Evolutionary conservation across 2,113 vertebrate genomes (phyloP), one percentile per base, ranked within the genome.

Genomic region (Chlamydotis undulata): DNA sequence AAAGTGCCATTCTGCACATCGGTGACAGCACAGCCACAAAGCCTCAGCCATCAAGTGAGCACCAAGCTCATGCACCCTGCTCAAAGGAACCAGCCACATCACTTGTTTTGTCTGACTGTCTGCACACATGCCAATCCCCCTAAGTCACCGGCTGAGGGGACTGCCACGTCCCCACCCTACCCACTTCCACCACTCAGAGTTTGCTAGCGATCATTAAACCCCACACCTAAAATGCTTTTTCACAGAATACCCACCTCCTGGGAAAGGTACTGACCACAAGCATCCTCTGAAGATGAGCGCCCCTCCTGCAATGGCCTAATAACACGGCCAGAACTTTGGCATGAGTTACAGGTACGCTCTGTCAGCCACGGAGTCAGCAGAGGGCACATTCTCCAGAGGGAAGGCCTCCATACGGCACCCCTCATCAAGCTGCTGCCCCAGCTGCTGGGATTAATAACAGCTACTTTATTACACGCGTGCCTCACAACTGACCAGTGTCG

Each of bases 241-340:
- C 74, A 75, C 22, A 64, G 57, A 59, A 65, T 53, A 78, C 6
- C 47, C 49, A 82, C 25, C 70, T 91, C n/a, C 73, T 61, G 22
- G 19, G 55, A 87, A 71, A 89, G 25, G 39, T 60, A 68, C 0
- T 86, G 87, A 83, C 79, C 73, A 90, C 89, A 87, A 91, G 61
- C 69, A 89, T 25, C 60, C 11, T n/a, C 65, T 65, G 65, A 84
- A 91, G 91, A 84, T 76, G 91, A 96, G 69, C 86, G 95, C 19
- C 37, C 19, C 21, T 57, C 33, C 82, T 76, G 39, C 10, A 49
- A 85, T 19, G 33, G 49, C 39, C 77, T 84, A 95, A 78, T 78
- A 95, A 84, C 37, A 75, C 0, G 0, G 61, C 53, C 57, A 92
- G 65, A 89, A 74, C 77, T 82, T 76, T 6, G 2, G 57, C 4